These are phyloP conservation scores for Trematomus bernacchii DNA, from an alignment of 2,797 vertebrate genomes.

Conservation along the genomic window DNA sequence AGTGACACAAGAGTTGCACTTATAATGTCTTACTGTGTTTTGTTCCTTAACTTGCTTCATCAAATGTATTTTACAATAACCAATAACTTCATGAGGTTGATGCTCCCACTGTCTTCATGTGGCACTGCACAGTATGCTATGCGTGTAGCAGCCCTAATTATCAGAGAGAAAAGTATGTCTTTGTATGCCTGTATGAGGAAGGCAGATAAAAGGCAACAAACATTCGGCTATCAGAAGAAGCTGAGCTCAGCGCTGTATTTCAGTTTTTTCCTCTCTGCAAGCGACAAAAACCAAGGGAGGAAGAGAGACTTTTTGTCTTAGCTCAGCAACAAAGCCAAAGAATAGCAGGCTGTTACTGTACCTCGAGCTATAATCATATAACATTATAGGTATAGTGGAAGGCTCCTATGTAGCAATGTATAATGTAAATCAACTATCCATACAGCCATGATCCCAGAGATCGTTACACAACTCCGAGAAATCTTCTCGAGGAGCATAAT, in stretches of 20 bases:
- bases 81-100: not conserved
- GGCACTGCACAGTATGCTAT: not conserved
- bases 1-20: not conserved
- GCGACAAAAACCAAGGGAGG: slow-evolving; percentile 10
- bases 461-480: not conserved
- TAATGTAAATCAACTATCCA: slow-evolving; percentile 18
- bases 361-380: slow-evolving; percentile 26
- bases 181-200: slow-evolving; percentile 33
- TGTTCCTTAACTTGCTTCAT: not conserved
- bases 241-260: slow-evolving; percentile 49
- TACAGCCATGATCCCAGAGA: not conserved
- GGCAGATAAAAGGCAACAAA: slow-evolving; percentile 41
- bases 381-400: slow-evolving; percentile 5
- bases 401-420: slow-evolving; percentile 19
- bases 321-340: slow-evolving; percentile 45
- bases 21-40: not conserved
- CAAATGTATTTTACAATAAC: not conserved
- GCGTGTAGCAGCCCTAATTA: not conserved
- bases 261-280: slow-evolving; percentile 26
- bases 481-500: not conserved
- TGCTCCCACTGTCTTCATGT: slow-evolving; percentile 2
- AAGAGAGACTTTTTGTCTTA: slow-evolving; percentile 31
- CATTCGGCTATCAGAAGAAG: slow-evolving; percentile 26
- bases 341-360: slow-evolving; percentile 31
- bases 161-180: slow-evolving; percentile 26